Conservation (phyloP, 2,888 invertebrate genomes). For the Gandaritis pyraliata region DNA sequence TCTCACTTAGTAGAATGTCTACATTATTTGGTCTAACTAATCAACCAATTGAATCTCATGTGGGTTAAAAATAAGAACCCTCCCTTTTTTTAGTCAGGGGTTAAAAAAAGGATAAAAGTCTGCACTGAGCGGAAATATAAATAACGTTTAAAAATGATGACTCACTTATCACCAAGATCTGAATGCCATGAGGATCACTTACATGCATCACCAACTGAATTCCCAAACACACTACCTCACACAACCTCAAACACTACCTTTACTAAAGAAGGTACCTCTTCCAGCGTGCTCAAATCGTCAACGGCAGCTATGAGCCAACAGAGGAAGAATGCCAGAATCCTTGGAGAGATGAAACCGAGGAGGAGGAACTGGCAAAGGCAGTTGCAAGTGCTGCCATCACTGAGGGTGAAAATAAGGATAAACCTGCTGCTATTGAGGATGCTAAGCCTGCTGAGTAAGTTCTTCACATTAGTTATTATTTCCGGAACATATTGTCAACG, state of each 20-base stretch:
- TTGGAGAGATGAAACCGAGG: constrained; percentile 90
- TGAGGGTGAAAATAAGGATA: constrained; percentile 65
- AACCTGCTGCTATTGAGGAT: constrained; percentile 56
- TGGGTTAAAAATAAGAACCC: too few relatives aligned
- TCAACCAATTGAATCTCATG: too few relatives aligned
- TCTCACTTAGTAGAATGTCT: too few relatives aligned
- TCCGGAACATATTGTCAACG: too few relatives aligned
- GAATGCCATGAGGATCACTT: constrained; percentile 73
- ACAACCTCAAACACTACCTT: neutral
- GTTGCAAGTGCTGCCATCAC: constrained; percentile 86
- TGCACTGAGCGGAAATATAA: neutral
- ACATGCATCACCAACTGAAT: constrained; percentile 84
- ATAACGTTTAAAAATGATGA: constrained; percentile 60
- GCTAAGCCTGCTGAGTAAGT: constrained; percentile 69
- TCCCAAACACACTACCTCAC: neutral
- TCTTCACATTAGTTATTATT: neutral
- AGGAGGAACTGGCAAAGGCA: constrained; percentile 87
- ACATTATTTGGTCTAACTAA: too few relatives aligned
- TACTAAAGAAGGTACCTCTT: constrained; percentile 14
- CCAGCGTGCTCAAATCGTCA: constrained; percentile 85
- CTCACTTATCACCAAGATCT: constrained; percentile 67
- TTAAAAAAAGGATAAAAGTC: too few relatives aligned
- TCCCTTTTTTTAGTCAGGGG: too few relatives aligned
- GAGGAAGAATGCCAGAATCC: constrained; percentile 96
- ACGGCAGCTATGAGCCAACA: constrained; percentile 93